Percentiles rank a stretch among this genome's conserved stretches.
These are phyloP conservation scores for Falcunculus frontatus DNA, from an alignment of 2,113 vertebrate species.

Conservation along the genomic window DNA sequence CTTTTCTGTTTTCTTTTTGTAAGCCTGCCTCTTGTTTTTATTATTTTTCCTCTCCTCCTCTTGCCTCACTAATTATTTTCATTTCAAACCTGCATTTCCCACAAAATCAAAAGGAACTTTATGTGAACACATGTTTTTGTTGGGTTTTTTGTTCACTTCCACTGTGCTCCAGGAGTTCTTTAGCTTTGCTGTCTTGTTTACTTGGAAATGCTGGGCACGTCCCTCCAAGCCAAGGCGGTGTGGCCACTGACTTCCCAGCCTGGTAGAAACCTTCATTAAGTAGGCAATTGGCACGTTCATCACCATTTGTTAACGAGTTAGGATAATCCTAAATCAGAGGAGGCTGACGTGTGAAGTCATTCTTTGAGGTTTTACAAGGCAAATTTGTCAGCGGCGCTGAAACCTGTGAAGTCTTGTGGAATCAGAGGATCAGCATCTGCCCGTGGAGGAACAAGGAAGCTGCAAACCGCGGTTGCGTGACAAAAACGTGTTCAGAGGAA, in stretches of 20 bases:
- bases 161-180: background rate
- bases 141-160: background rate
- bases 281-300: background rate
- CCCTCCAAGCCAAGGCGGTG: background rate
- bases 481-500: background rate
- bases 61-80: background rate
- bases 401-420: background rate
- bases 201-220: background rate
- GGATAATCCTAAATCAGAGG: background rate
- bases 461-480: accelerated
- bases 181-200: background rate
- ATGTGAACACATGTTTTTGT: background rate
- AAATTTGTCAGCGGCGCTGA: background rate
- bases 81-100: background rate
- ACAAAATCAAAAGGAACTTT: background rate
- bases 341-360: background rate
- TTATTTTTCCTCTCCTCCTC: background rate
- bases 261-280: background rate
- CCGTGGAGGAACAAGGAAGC: background rate
- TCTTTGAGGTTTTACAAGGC: background rate
- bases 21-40: background rate
- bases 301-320: background rate
- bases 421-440: background rate
- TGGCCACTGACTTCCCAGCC: background rate
- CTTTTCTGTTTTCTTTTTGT: background rate